Percentiles rank a stretch among this genome's conserved stretches.
phyloP scores from a whole-genome alignment of 2,797 vertebrate species.

The Sciurus vulgaris region DNA sequence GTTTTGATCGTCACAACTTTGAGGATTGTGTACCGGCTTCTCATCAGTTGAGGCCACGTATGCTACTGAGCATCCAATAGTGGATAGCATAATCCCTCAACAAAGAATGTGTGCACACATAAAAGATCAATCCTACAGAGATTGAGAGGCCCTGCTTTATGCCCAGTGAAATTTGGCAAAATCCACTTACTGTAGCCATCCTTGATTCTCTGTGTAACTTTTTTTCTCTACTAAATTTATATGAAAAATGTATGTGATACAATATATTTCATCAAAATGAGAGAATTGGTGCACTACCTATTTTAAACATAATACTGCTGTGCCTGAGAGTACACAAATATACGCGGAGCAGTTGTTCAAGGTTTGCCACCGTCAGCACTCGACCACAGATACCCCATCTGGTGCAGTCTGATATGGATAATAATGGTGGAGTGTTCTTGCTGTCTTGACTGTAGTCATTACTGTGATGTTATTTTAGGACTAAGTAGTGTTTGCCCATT shows the following conservation, averaged over 20 bases:
- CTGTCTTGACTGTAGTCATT: constrained; percentile 85
- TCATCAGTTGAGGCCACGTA: neutral
- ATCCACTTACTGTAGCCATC: constrained; percentile 40
- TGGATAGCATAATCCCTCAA: neutral
- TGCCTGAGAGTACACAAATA: constrained; percentile 38
- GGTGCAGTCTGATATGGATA: constrained; percentile 80
- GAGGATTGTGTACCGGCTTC: neutral
- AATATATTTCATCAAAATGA: constrained; percentile 19
- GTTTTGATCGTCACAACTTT: neutral
- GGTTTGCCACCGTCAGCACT: constrained; percentile 45
- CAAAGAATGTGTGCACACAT: neutral
- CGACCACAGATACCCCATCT: constrained; percentile 70
- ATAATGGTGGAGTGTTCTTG: constrained; percentile 83
- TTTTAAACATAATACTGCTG: neutral
- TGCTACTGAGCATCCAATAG: neutral
- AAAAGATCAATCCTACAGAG: neutral
- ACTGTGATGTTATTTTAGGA: constrained; percentile 84
- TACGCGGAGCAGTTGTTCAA: constrained; percentile 8
- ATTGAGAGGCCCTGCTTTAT: neutral
- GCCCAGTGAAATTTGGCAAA: constrained; percentile 14
- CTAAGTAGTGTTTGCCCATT: constrained; percentile 83
- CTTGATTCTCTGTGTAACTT: constrained; percentile 17
- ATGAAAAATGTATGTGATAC: neutral
- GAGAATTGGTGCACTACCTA: neutral
- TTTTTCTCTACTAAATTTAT: constrained; percentile 52